Percentiles rank a stretch among this genome's conserved stretches.
Conservation (phyloP, 2,797 vertebrate species). For the Pipistrellus pygmaeus region DNA sequence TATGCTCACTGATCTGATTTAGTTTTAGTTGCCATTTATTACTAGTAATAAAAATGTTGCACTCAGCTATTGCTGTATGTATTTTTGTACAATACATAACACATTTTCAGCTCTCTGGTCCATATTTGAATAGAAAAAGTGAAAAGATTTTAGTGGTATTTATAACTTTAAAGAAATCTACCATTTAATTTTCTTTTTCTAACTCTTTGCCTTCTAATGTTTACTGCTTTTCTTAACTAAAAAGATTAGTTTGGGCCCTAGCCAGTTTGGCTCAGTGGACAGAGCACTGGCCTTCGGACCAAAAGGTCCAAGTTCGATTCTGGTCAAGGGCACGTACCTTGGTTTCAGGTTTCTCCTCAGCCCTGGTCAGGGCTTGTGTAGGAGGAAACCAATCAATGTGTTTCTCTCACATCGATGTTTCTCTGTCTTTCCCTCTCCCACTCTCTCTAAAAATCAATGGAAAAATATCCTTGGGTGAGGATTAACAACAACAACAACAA, state of each 20-base stretch:
- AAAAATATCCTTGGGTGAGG: too few relatives aligned
- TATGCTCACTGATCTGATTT: constrained; percentile 30
- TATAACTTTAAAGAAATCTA: constrained; percentile 12
- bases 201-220: neutral
- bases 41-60: constrained; percentile 54
- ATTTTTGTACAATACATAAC: neutral
- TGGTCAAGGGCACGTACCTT: too few relatives aligned
- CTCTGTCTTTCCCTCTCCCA: too few relatives aligned
- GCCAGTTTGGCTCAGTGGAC: too few relatives aligned
- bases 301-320: too few relatives aligned
- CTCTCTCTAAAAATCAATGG: too few relatives aligned
- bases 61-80: neutral
- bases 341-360: too few relatives aligned
- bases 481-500: too few relatives aligned
- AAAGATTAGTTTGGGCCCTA: neutral
- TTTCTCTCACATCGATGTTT: too few relatives aligned
- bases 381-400: too few relatives aligned
- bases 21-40: constrained; percentile 50
- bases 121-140: constrained; percentile 6
- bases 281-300: too few relatives aligned
- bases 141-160: constrained; percentile 28
- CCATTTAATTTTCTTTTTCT: constrained; percentile 5
- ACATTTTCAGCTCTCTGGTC: constrained; percentile 17
- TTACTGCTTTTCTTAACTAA: constrained; percentile 20
- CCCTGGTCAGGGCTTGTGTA: too few relatives aligned